Evolutionary conservation across 2,888 invertebrate genomes (phyloP), one percentile per base, ranked within the genome.

Genomic region (Netelia inedita): DNA sequence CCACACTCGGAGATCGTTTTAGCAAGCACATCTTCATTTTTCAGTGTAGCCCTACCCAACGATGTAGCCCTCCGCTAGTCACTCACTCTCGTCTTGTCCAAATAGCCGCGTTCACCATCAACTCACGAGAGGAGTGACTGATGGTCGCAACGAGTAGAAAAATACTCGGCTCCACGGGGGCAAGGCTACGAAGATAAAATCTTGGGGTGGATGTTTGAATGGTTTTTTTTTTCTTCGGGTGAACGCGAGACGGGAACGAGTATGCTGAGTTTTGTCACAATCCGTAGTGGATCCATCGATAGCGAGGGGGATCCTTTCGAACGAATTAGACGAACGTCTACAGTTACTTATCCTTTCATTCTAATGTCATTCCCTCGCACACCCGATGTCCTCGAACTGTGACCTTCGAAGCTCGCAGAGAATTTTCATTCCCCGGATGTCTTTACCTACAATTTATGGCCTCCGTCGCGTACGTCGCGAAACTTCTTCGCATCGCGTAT

Each of bases 71-170:
- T 14, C 23, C 69, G 23, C 53, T 28, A 53, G 50, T 53, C 55
- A 19, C 57, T 57, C 55, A 28, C 28, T 28, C 28, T 28, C 69
- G 23, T 41, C 35, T 41, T 28, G 21, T 61, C 28, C 53, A 41
- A 66, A 66, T 16, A 28, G 21, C 21, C 59, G 59, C 59, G 28
- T 63, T 63, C 63, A 35, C 11, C 41, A n/a, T 65, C 35, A n/a
- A 63, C 50, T 35, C 69, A 59, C 59, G 68, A n/a, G 23, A 53
- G n/a, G 23, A 35, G 69, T 78, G 78, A 79, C 71, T 63, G 71
- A 79, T 79, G 35, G 71, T 69, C 50, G 61, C 50, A 41, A 41
- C 21, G 21, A 53, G 50, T 71, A 53, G 41, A 78, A 63, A 71
- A 79, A 79, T 79, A 69, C 41, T 59, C 69, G 46, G 3, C 28